phyloP scores from a whole-genome alignment of 35 echinoderm and acorn worm genomes.

The Apostichopus parvimensis region DNA sequence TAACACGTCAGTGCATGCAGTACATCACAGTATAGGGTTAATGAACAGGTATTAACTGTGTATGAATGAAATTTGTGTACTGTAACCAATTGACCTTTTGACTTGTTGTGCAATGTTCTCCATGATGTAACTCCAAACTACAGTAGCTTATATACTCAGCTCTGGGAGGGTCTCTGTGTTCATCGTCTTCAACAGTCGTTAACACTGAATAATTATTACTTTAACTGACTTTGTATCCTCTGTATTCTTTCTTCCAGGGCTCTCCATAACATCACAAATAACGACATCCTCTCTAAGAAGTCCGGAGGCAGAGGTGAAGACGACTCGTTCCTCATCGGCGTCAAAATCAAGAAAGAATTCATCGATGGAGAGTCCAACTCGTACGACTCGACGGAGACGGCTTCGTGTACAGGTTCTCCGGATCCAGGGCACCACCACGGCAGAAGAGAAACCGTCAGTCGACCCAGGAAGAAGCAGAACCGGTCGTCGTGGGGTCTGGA shows the following conservation, averaged over 20 bases:
- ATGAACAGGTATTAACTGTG: no score
- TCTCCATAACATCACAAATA: neutral
- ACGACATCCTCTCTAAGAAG: neutral
- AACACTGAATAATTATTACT: no score
- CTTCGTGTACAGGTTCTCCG: slow-evolving; percentile 22
- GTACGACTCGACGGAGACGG: slow-evolving; percentile 18
- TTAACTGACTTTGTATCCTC: no score
- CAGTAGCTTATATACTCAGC: no score
- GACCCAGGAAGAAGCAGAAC: slow-evolving; percentile 7
- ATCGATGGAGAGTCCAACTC: slow-evolving; percentile 18
- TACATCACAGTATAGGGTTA: no score
- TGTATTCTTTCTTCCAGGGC: neutral
- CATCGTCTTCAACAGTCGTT: no score
- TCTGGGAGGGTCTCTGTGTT: no score
- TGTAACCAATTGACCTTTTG: no score
- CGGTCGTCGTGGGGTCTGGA: slow-evolving; percentile 25
- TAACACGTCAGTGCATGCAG: no score
- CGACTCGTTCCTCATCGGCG: neutral
- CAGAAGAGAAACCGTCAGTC: neutral
- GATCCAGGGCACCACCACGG: neutral
- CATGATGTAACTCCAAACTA: no score
- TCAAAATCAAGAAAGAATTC: slow-evolving; percentile 20
- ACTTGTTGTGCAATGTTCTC: no score
- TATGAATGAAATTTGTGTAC: no score
- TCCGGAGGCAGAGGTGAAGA: neutral